Percentiles rank a stretch among this genome's conserved stretches.
phyloP scores from a whole-genome alignment of 1,140 invertebrate genomes.

The Ceratosolen fusciceps region DNA sequence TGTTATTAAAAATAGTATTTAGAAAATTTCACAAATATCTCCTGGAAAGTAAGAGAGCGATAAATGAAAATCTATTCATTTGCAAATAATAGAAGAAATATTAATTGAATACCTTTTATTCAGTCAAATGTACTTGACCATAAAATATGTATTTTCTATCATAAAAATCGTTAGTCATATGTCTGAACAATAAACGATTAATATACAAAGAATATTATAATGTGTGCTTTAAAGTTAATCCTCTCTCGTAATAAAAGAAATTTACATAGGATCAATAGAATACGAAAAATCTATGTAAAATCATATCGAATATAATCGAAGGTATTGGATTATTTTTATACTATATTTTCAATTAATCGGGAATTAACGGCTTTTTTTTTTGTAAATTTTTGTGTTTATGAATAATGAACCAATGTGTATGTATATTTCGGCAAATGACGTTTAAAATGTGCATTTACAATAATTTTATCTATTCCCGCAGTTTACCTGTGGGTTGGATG shows the following conservation, averaged over 20 bases:
- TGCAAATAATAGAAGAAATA: no score
- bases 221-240: background rate
- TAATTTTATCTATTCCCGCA: conserved; percentile 30
- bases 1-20: background rate
- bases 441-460: conserved; percentile 7
- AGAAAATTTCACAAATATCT: background rate
- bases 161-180: background rate
- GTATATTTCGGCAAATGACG: background rate
- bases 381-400: background rate
- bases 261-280: no score
- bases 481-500: conserved; percentile 69
- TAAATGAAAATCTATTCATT: no score
- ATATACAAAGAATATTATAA: background rate
- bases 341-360: background rate
- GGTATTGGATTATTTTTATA: background rate
- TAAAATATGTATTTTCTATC: background rate
- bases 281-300: no score
- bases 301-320: no score
- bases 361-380: background rate
- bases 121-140: background rate
- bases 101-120: background rate
- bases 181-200: background rate
- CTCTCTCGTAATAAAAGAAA: background rate
- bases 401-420: background rate
- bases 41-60: background rate